phyloP scores from a whole-genome alignment of 2,113 vertebrate species.

The Coreoperca whiteheadi region DNA sequence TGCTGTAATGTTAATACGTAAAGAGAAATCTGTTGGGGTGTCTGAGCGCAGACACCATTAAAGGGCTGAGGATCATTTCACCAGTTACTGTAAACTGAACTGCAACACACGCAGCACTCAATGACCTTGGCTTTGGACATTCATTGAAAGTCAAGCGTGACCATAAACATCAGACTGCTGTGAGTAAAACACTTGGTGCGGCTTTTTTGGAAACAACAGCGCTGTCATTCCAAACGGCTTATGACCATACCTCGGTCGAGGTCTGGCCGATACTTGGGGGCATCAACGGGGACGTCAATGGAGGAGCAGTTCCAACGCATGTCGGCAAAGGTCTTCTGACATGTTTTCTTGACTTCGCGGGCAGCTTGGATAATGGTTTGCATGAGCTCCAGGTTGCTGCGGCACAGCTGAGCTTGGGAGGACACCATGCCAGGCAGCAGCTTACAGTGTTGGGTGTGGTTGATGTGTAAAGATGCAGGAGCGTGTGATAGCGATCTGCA shows the following conservation, averaged over 20 bases:
- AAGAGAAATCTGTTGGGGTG: neutral
- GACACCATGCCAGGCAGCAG: slow-evolving; percentile 93
- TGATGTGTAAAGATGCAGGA: slow-evolving; percentile 87
- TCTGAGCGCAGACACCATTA: slow-evolving; percentile 3
- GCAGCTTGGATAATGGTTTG: slow-evolving; percentile 94
- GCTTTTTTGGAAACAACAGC: neutral
- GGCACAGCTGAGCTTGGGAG: slow-evolving; percentile 96
- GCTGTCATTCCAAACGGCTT: neutral
- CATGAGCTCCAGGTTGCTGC: slow-evolving; percentile 98
- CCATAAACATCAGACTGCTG: slow-evolving; percentile 18
- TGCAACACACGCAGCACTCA: slow-evolving; percentile 1
- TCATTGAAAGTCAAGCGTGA: slow-evolving; percentile 13
- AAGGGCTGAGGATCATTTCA: neutral
- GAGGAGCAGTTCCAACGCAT: slow-evolving; percentile 99
- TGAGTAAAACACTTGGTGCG: neutral
- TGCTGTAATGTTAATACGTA: neutral
- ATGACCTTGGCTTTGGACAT: slow-evolving; percentile 27
- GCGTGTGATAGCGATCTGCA: slow-evolving; percentile 91
- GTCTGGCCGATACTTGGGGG: slow-evolving; percentile 92
- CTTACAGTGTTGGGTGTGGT: slow-evolving; percentile 98
- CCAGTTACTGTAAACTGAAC: slow-evolving; percentile 23
- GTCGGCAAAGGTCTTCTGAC: slow-evolving; percentile 93
- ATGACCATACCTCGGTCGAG: slow-evolving; percentile 92
- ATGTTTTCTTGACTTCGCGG: slow-evolving; percentile 93
- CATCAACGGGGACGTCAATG: slow-evolving; percentile 89